Percentiles rank a stretch among this genome's conserved stretches.
Conservation (phyloP, 23 tunicate species). For the Oikopleura albicans region DNA sequence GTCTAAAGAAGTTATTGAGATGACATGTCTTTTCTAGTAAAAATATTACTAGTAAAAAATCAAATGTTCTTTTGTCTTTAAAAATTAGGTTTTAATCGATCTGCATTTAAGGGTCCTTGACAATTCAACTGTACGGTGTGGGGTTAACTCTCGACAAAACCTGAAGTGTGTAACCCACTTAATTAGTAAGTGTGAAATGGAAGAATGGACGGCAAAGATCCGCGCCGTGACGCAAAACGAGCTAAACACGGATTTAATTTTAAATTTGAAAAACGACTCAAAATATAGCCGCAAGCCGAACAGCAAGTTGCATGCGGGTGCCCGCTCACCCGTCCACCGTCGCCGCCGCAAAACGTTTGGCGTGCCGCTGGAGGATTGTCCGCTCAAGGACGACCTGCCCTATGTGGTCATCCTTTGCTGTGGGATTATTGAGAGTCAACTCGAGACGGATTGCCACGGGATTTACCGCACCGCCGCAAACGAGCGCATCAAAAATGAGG, state of each 20-base stretch:
- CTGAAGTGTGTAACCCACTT: no score
- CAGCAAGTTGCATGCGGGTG: not conserved
- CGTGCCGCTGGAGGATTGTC: not conserved
- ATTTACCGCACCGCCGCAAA: conserved; percentile 7
- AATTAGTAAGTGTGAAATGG: not conserved
- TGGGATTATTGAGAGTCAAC: not conserved
- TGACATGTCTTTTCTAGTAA: no score
- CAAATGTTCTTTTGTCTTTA: no score
- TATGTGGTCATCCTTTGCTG: not conserved
- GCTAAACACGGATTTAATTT: not conserved
- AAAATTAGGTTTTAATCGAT: no score
- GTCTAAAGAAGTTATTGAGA: no score
- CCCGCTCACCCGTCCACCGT: not conserved
- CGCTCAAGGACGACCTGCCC: not conserved
- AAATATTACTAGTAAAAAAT: no score
- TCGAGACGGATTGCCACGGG: conserved; percentile 2
- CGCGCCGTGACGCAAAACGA: not conserved
- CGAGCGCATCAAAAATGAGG: not conserved
- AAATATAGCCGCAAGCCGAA: not conserved
- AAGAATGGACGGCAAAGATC: not conserved
- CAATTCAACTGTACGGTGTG: no score
- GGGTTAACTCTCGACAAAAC: no score
- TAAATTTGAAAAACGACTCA: not conserved
- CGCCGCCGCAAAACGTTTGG: conserved; percentile 10
- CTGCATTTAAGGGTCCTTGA: no score